Evolutionary conservation across 2,888 invertebrate species (phyloP).

Genomic region (Cataglyphis livida): DNA sequence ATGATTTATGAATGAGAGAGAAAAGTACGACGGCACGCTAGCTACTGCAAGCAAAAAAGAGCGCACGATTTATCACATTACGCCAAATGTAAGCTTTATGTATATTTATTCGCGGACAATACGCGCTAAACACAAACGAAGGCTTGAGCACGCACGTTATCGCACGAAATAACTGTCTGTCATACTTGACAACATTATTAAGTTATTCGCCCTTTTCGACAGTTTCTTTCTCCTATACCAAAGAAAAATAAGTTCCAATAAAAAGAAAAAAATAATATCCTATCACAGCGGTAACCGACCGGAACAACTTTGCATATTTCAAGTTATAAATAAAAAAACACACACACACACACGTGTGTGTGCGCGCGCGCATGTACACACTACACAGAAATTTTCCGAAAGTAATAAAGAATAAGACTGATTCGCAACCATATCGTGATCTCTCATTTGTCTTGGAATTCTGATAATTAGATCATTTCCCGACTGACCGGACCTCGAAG

Average conservation of each 20-base stretch:
- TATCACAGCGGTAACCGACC: not conserved
- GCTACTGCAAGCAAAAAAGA: conserved; percentile 47
- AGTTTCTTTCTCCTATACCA: not conserved
- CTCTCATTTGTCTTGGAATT: conserved; percentile 62
- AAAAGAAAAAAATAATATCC: conserved; percentile 17
- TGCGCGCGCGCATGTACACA: no score
- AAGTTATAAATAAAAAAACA: not conserved
- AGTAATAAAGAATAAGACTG: conserved; percentile 17
- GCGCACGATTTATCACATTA: conserved; percentile 43
- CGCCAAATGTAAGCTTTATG: conserved; percentile 42
- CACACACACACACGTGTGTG: not conserved
- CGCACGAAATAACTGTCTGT: conserved; percentile 55
- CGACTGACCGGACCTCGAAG: conserved; percentile 50
- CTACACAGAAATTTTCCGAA: not conserved
- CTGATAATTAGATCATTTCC: conserved; percentile 64
- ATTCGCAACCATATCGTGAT: conserved; percentile 33
- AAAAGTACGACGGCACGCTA: conserved; percentile 53
- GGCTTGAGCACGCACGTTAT: conserved; percentile 59
- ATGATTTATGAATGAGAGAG: conserved; percentile 70
- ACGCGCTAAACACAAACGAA: conserved; percentile 63
- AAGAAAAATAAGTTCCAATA: not conserved
- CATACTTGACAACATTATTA: conserved; percentile 62
- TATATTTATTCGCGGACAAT: conserved; percentile 65
- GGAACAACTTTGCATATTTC: not conserved
- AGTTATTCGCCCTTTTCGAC: conserved; percentile 20